A percentile compares a stretch with the other conserved stretches of the same genome.
Conservation (phyloP, 2,113 vertebrate genomes). For the Eurystomus gularis region DNA sequence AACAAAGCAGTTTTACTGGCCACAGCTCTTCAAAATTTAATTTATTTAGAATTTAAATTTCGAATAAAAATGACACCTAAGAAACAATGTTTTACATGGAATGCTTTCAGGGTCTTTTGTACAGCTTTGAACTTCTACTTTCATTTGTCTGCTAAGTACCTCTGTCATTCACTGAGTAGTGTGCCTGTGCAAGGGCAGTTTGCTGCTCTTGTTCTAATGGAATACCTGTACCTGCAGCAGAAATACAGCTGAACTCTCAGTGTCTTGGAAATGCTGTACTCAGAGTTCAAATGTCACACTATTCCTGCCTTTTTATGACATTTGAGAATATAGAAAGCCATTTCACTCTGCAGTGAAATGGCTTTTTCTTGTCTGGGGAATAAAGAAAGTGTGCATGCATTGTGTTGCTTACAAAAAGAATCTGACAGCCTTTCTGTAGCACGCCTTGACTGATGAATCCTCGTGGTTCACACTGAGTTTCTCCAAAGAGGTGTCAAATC, state of each 20-base stretch:
- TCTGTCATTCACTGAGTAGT: background rate
- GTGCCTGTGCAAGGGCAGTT: background rate
- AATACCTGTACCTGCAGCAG: constrained; percentile 3
- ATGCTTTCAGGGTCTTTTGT: background rate
- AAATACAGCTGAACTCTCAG: background rate
- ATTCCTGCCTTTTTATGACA: background rate
- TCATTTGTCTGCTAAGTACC: background rate
- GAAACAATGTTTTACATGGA: background rate
- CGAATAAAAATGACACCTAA: background rate
- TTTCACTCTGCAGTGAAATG: background rate
- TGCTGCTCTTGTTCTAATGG: background rate
- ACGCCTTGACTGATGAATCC: background rate
- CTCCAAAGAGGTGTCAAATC: constrained; percentile 23
- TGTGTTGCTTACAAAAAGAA: background rate
- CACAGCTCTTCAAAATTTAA: background rate
- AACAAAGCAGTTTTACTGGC: background rate
- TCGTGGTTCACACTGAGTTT: constrained; percentile 15
- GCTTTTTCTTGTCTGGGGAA: background rate
- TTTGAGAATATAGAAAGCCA: constrained; percentile 11
- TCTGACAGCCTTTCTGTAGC: constrained; percentile 7
- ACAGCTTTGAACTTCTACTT: background rate
- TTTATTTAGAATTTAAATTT: background rate
- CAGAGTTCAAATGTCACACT: constrained; percentile 2
- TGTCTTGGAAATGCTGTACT: constrained; percentile 15
- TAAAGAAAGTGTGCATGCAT: background rate